A percentile compares a stretch with the other conserved stretches of the same genome.
Evolutionary conservation across 2,113 vertebrate species (phyloP).

Genomic region (Taurulus bubalis): DNA sequence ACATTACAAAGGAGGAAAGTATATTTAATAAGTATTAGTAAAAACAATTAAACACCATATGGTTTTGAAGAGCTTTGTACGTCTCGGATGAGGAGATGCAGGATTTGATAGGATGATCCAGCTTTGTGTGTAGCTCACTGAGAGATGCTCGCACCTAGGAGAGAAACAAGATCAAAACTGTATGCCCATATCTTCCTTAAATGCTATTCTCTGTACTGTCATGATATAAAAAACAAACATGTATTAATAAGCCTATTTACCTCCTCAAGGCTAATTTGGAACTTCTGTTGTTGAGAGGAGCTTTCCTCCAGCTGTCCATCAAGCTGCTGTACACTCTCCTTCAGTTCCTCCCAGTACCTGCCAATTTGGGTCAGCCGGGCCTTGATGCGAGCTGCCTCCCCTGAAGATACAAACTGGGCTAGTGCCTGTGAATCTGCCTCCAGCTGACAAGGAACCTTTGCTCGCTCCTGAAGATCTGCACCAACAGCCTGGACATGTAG

Average conservation of each 20-base stretch:
- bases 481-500: constrained; percentile 78
- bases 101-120: constrained; percentile 83
- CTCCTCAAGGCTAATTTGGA: constrained; percentile 86
- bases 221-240: background rate
- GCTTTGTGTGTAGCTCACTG: constrained; percentile 82
- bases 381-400: constrained; percentile 92
- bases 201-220: too few relatives aligned
- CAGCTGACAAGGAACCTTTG: constrained; percentile 81
- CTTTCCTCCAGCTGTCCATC: constrained; percentile 87
- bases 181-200: background rate
- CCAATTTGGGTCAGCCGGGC: constrained; percentile 91
- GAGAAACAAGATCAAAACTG: constrained; percentile 9
- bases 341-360: constrained; percentile 93
- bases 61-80: constrained; percentile 88
- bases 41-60: constrained; percentile 82
- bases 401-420: constrained; percentile 90
- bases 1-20: background rate
- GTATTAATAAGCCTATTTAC: constrained; percentile 68
- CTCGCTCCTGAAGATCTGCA: constrained; percentile 84
- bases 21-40: background rate
- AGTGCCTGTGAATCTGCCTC: constrained; percentile 89
- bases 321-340: constrained; percentile 86
- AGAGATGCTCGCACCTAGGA: constrained; percentile 85
- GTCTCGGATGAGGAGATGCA: constrained; percentile 90
- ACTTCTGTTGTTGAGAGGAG: constrained; percentile 88